These are phyloP conservation scores for Gambusia affinis DNA, from an alignment of 2,113 vertebrate genomes.

Conservation along the genomic window DNA sequence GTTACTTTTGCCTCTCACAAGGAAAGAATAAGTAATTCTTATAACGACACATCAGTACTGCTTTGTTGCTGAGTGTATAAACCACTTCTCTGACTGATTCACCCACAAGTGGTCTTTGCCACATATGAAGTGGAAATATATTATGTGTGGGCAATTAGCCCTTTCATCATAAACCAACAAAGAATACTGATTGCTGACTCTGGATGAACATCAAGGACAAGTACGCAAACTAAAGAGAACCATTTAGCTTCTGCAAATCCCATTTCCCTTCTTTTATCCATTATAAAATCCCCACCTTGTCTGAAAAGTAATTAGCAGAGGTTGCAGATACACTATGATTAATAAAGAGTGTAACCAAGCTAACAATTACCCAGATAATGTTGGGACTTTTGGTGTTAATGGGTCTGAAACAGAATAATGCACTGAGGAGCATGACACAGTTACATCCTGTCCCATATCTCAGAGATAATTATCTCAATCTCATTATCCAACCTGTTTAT, in stretches of 20 bases:
- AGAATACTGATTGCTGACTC: neutral
- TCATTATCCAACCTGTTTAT: slow-evolving; percentile 64
- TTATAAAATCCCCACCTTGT: slow-evolving; percentile 11
- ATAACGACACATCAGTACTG: slow-evolving; percentile 55
- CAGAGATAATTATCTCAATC: slow-evolving; percentile 59
- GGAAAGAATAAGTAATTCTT: slow-evolving; percentile 43
- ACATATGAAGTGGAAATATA: slow-evolving; percentile 34
- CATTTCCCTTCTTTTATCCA: neutral
- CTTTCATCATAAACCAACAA: slow-evolving; percentile 28
- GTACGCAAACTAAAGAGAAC: neutral
- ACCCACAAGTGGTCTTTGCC: slow-evolving; percentile 49
- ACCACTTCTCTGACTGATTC: slow-evolving; percentile 22
- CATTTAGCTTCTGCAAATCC: slow-evolving; percentile 7
- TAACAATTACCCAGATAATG: slow-evolving; percentile 41
- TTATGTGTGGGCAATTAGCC: slow-evolving; percentile 54
- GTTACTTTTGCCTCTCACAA: slow-evolving; percentile 72
- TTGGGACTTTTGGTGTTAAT: slow-evolving; percentile 56
- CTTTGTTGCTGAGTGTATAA: slow-evolving; percentile 56
- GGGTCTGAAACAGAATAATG: slow-evolving; percentile 62
- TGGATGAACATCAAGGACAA: slow-evolving; percentile 13
- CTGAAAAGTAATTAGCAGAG: slow-evolving; percentile 47
- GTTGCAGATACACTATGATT: slow-evolving; percentile 49
- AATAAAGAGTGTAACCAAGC: slow-evolving; percentile 57
- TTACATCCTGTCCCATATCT: slow-evolving; percentile 51
- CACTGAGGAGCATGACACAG: slow-evolving; percentile 32